Percentiles rank a stretch among this genome's conserved stretches.
Conservation (phyloP, 30 jellyfish, hydroid and myxozoan genomes). For the Turritopsis rubra region DNA sequence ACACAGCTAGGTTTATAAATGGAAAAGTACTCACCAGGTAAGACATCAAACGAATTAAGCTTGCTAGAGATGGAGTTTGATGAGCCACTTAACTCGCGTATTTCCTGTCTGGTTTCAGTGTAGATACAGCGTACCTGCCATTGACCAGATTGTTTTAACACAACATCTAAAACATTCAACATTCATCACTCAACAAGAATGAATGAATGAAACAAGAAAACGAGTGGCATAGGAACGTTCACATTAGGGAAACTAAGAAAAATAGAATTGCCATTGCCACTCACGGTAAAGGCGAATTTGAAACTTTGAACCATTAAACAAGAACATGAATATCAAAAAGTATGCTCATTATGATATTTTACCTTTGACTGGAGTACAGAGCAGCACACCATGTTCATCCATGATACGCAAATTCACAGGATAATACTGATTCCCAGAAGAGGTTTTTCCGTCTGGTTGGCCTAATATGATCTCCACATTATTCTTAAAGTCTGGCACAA, state of each 20-base stretch:
- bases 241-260: background rate
- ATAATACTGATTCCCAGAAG: background rate
- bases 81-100: background rate
- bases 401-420: background rate
- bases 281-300: too few relatives aligned
- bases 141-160: background rate
- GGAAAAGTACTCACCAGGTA: background rate
- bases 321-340: background rate
- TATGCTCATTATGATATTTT: background rate
- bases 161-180: background rate
- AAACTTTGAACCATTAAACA: too few relatives aligned
- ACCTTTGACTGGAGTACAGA: slow-evolving; percentile 17
- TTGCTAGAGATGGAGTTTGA: background rate
- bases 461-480: background rate
- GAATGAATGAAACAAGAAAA: background rate
- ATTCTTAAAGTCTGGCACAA: background rate
- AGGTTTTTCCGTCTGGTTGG: slow-evolving; percentile 3
- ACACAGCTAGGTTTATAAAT: background rate
- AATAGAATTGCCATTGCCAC: background rate
- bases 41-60: background rate
- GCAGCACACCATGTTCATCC: background rate
- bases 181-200: background rate
- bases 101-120: background rate
- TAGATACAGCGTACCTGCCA: background rate
- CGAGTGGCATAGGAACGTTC: background rate